phyloP scores from a whole-genome alignment of 1,140 invertebrate genomes.

The Brachionus angularis region DNA sequence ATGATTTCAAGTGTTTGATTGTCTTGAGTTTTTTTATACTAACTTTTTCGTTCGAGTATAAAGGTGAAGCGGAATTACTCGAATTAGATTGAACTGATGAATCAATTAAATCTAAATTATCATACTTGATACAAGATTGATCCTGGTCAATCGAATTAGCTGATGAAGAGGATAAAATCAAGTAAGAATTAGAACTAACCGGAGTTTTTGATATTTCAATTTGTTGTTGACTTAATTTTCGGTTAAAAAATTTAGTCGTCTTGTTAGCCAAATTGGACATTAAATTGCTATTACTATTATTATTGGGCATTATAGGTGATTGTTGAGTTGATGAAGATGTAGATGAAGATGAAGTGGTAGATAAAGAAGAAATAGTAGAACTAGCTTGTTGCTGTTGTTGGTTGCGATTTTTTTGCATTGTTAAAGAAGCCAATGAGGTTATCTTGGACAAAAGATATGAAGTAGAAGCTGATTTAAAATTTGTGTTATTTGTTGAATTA shows the following conservation, averaged over 20 bases:
- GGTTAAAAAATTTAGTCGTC: conserved; percentile 25
- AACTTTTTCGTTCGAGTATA: too few species aligned
- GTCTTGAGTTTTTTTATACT: neutral
- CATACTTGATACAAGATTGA: too few species aligned
- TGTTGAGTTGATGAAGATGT: conserved; percentile 5
- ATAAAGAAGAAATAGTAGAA: neutral
- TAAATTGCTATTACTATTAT: neutral
- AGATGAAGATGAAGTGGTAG: neutral
- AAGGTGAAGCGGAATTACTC: too few species aligned
- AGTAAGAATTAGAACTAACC: conserved; percentile 7
- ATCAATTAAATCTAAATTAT: too few species aligned
- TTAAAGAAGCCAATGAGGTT: conserved; percentile 6
- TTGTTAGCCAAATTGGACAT: conserved; percentile 14
- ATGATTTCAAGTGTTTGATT: conserved; percentile 13
- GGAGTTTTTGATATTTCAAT: conserved; percentile 4
- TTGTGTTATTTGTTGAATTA: neutral
- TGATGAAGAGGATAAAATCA: conserved; percentile 19
- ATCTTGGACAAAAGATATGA: conserved; percentile 40
- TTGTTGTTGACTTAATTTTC: conserved; percentile 10
- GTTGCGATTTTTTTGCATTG: neutral
- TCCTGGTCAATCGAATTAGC: conserved; percentile 25
- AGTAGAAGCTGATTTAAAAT: conserved; percentile 9
- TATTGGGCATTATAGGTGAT: conserved; percentile 22
- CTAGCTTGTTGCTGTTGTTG: neutral
- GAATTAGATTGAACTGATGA: too few species aligned